These are phyloP conservation scores for Phacellophora camtschatica DNA, from an alignment of 30 jellyfish, hydroid and myxozoan genomes.

Conservation along the genomic window DNA sequence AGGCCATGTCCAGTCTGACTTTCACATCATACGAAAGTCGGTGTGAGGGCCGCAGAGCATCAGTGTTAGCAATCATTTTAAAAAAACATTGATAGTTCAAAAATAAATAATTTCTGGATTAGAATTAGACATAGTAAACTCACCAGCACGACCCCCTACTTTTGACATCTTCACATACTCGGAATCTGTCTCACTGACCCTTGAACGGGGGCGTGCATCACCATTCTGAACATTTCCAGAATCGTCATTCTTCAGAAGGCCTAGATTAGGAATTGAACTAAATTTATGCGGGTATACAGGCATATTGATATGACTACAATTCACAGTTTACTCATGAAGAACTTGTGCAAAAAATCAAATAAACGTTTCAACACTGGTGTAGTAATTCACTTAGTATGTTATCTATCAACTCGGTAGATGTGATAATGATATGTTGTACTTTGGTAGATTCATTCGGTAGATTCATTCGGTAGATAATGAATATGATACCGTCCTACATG, in stretches of 20 bases:
- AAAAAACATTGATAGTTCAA: neutral
- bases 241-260: slow-evolving; percentile 50
- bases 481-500: too few species aligned
- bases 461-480: too few species aligned
- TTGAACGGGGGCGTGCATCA: slow-evolving; percentile 60
- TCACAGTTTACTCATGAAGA: neutral
- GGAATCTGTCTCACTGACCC: slow-evolving; percentile 56
- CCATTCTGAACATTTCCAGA: slow-evolving; percentile 40
- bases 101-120: neutral
- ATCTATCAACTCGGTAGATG: too few species aligned
- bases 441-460: too few species aligned
- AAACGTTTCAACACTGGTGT: too few species aligned
- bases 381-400: too few species aligned
- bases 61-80: neutral
- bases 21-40: neutral
- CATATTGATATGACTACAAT: neutral
- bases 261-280: slow-evolving; percentile 41
- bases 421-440: too few species aligned
- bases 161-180: slow-evolving; percentile 65
- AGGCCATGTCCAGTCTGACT: too few species aligned
- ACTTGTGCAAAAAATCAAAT: neutral
- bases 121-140: neutral
- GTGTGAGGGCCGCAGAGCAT: neutral
- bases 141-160: slow-evolving; percentile 67
- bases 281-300: neutral